A percentile compares a stretch with the other conserved stretches of the same genome.
phyloP scores from a whole-genome alignment of 2,113 vertebrate genomes.

The Nansenia antarctica region DNA sequence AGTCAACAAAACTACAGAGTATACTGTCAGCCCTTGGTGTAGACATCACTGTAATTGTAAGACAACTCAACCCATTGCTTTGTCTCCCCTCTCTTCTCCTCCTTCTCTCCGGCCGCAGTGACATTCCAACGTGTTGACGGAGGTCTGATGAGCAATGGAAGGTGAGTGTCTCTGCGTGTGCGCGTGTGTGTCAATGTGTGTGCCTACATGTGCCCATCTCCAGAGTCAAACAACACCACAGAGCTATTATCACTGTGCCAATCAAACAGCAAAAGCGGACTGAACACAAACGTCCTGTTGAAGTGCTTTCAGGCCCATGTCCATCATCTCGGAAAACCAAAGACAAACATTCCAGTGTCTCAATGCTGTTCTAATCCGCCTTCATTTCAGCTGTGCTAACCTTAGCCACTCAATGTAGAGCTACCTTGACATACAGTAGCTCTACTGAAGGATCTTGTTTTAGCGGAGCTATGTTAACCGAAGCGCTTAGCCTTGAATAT shows the following conservation, averaged over 20 bases:
- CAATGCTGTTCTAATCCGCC: not conserved
- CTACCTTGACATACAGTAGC: no score
- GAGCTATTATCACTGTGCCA: conserved; percentile 20
- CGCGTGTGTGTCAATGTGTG: conserved; percentile 36
- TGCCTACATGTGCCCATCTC: conserved; percentile 4
- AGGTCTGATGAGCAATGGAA: conserved; percentile 98
- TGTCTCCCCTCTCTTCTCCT: conserved; percentile 10
- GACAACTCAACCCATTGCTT: conserved; percentile 27
- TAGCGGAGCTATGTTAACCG: no score
- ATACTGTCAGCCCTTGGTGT: not conserved
- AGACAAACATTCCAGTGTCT: not conserved
- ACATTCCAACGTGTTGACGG: conserved; percentile 98
- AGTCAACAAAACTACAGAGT: not conserved
- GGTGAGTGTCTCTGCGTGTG: conserved; percentile 75
- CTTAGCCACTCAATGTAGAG: no score
- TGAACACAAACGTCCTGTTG: not conserved
- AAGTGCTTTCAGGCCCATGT: not conserved
- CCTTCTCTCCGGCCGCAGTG: conserved; percentile 74
- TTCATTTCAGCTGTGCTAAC: not conserved
- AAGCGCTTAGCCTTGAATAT: not conserved
- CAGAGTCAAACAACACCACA: conserved; percentile 20
- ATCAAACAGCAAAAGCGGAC: not conserved
- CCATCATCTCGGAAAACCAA: not conserved
- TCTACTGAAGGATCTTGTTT: no score
- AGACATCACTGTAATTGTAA: not conserved